Evolutionary conservation across 2,113 vertebrate genomes (phyloP).

Genomic region (Takifugu flavidus): DNA sequence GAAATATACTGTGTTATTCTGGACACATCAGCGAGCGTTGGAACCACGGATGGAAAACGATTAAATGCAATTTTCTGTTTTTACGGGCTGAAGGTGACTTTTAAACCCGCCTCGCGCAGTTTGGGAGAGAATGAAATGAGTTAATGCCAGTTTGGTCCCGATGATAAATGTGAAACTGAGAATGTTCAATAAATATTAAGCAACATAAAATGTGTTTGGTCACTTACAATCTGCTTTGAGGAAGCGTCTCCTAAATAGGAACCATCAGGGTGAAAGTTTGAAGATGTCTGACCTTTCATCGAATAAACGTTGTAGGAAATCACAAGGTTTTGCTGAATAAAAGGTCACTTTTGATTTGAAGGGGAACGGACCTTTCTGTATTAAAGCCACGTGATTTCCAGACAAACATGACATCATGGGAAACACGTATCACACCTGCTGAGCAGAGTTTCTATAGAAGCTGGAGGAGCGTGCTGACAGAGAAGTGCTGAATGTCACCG

Average conservation of each 20-base stretch:
- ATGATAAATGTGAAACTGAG: too few relatives aligned
- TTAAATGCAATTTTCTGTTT: slow-evolving; percentile 19
- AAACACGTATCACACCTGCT: slow-evolving; percentile 8
- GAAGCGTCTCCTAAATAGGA: too few relatives aligned
- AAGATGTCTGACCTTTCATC: slow-evolving; percentile 17
- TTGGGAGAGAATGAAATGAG: too few relatives aligned
- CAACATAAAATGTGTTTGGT: too few relatives aligned
- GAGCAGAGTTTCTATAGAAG: slow-evolving; percentile 8
- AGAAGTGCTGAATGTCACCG: slow-evolving; percentile 44
- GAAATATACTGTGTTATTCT: slow-evolving; percentile 41
- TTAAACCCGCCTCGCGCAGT: too few relatives aligned
- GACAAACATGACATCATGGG: slow-evolving; percentile 11
- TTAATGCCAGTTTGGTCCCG: too few relatives aligned
- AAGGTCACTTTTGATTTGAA: neutral
- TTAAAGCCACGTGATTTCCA: neutral
- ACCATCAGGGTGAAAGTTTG: slow-evolving; percentile 1
- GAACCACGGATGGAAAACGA: slow-evolving; percentile 28
- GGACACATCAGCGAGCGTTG: slow-evolving; percentile 20
- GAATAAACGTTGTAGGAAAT: neutral
- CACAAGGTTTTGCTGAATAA: neutral
- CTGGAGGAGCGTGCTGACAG: slow-evolving; percentile 2
- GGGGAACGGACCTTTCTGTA: neutral
- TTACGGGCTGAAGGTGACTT: neutral
- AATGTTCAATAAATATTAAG: too few relatives aligned
- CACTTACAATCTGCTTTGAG: too few relatives aligned